Evolutionary conservation across 1,140 invertebrate genomes (phyloP).

Genomic region (Cydia amplana): DNA sequence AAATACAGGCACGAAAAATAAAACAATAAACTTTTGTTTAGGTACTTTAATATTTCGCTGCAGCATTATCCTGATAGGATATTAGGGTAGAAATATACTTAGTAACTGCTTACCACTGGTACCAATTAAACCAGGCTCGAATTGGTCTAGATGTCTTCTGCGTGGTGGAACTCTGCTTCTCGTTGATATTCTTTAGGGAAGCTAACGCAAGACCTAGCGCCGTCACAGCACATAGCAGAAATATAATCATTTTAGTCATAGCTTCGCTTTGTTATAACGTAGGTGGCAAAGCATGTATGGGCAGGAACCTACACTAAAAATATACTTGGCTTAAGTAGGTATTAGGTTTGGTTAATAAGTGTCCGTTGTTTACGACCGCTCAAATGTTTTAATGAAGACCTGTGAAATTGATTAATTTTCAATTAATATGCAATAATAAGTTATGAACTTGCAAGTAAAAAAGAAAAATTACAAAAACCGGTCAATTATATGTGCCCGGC

Average conservation of each 20-base stretch:
- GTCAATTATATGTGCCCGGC: too few relatives aligned
- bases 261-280: not conserved
- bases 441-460: not conserved
- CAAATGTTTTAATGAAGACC: not conserved
- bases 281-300: not conserved
- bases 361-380: too few relatives aligned
- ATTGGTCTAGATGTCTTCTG: not conserved
- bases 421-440: not conserved
- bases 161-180: not conserved
- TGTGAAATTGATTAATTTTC: slow-evolving; percentile 10
- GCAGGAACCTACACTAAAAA: too few relatives aligned
- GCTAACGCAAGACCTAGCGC: not conserved
- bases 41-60: too few relatives aligned
- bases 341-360: too few relatives aligned
- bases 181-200: not conserved
- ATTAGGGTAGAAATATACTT: too few relatives aligned
- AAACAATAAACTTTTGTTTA: too few relatives aligned
- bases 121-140: not conserved
- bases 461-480: too few relatives aligned
- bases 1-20: too few relatives aligned
- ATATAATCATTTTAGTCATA: not conserved
- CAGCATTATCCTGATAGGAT: too few relatives aligned
- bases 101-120: not conserved
- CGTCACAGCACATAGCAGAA: not conserved
- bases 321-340: too few relatives aligned